Evolutionary conservation across 2,797 vertebrate genomes (phyloP), one percentile per base, ranked within the genome.

Genomic region (Sandelia bainsii): DNA sequence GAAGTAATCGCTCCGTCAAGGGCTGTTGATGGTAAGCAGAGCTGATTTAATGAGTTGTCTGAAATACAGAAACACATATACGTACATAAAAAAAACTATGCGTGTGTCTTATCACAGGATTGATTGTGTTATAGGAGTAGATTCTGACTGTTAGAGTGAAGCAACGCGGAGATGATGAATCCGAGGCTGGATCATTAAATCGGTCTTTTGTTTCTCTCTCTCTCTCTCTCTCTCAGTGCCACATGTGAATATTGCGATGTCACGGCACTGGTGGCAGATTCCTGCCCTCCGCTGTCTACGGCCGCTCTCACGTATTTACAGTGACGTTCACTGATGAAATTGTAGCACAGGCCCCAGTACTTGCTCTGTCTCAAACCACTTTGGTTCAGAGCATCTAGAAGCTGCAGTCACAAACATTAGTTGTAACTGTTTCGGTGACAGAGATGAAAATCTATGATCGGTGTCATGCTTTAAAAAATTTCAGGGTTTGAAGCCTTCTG

Each of bases 21-120:
- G 68, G 89, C 92, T 77, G 80, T 95, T 63, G 95, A 94, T 76
- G 94, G 95, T 95, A 89, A 95, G 94, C 81, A 62, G 13, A 63
- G 32, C 59, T 57, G 62, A 58, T 74, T 50, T 40, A 5, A 39
- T 3, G 13, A 42, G 16, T 44, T 44, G 42, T 17, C 44, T 46
- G 1, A 8, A 46, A 20, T 20, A 4, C 44, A 16, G 49, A 12
- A 32, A 53, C 3, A 9, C 3, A 11, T 54, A 13, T 72, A 9
- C 8, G 9, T n/a, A 9, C 17, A 14, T 22, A 17, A 65, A 67
- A 77, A 40, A 42, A 62, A 7, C 23, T 12, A 57, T 61, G 75
- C 6, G 29, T 32, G 27, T 32, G 29, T 32, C 66, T 71, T 40
- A 45, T 34, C 4, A 8, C 62, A 8, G 75, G 34, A 12, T 65